Conservation (phyloP, 2,113 vertebrate genomes). For the Tenebrosternarchus preto region DNA sequence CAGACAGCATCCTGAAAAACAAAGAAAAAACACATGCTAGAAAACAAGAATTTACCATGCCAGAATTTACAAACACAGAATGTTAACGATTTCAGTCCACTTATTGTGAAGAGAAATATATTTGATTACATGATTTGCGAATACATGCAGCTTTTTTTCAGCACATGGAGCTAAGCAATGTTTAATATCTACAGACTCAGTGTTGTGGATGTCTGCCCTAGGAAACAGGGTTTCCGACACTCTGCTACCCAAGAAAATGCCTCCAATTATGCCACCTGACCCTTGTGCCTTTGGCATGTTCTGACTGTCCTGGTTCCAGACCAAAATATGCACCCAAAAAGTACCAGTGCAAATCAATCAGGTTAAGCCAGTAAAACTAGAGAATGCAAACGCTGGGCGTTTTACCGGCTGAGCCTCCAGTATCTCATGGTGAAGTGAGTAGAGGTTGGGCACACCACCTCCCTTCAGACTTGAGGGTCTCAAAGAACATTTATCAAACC, state of each 20-base stretch:
- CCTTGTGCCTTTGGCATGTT: too few relatives aligned
- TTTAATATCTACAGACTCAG: slow-evolving; percentile 64
- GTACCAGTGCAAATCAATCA: too few relatives aligned
- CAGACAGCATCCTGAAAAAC: slow-evolving; percentile 58
- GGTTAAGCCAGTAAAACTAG: too few relatives aligned
- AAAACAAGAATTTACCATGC: background rate
- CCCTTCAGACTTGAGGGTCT: slow-evolving; percentile 49
- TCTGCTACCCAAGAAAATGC: slow-evolving; percentile 49
- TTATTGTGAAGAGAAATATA: background rate
- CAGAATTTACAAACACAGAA: background rate
- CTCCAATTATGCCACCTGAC: too few relatives aligned
- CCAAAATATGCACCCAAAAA: too few relatives aligned
- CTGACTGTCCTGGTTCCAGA: too few relatives aligned
- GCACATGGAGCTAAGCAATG: slow-evolving; percentile 54
- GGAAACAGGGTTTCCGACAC: slow-evolving; percentile 46
- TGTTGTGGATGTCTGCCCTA: slow-evolving; percentile 63
- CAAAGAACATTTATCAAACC: slow-evolving; percentile 65
- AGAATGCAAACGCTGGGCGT: background rate
- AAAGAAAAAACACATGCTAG: too few relatives aligned
- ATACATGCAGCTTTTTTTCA: slow-evolving; percentile 6
- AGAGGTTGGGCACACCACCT: slow-evolving; percentile 57
- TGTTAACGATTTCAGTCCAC: too few relatives aligned
- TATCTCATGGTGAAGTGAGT: slow-evolving; percentile 73
- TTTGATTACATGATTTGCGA: background rate
- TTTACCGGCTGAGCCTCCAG: slow-evolving; percentile 70